phyloP scores from a whole-genome alignment of 2,888 invertebrate species.

The Protodeltote pygarga region DNA sequence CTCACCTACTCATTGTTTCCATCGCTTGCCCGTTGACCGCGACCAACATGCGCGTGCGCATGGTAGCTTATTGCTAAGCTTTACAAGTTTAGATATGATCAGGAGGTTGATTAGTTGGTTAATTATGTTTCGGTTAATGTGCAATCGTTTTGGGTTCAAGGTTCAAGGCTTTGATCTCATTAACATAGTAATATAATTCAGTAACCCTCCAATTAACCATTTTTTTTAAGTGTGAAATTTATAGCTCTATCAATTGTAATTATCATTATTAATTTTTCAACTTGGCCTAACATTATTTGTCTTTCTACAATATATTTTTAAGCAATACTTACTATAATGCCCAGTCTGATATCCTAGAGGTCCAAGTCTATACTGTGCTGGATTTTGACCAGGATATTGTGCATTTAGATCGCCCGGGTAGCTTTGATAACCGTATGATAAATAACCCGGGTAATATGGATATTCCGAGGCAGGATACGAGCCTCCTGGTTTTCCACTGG shows the following conservation, averaged over 20 bases:
- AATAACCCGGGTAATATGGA: constrained; percentile 17
- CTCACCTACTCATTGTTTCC: constrained; percentile 17
- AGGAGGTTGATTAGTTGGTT: too few species aligned
- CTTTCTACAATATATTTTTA: too few species aligned
- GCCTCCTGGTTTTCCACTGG: background rate
- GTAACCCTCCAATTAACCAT: too few species aligned
- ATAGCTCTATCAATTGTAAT: too few species aligned
- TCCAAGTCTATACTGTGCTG: constrained; percentile 12
- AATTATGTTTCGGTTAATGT: too few species aligned
- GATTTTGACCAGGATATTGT: constrained; percentile 17
- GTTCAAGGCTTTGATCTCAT: too few species aligned
- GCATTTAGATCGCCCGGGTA: background rate
- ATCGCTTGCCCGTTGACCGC: constrained; percentile 31
- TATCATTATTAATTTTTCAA: too few species aligned
- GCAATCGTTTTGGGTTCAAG: too few species aligned
- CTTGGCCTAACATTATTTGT: too few species aligned
- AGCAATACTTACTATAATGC: constrained; percentile 12
- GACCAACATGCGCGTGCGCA: constrained; percentile 17
- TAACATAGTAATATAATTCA: too few species aligned
- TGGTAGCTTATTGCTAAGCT: constrained; percentile 8
- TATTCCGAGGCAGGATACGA: constrained; percentile 1
- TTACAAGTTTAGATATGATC: too few species aligned
- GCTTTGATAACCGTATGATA: constrained; percentile 2
- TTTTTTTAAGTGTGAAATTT: background rate
- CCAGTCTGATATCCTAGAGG: constrained; percentile 20